Percentiles rank a stretch among this genome's conserved stretches.
These are phyloP conservation scores for Lordiphosa clarofinis DNA, from an alignment of 1,140 invertebrate genomes.

Conservation along the genomic window DNA sequence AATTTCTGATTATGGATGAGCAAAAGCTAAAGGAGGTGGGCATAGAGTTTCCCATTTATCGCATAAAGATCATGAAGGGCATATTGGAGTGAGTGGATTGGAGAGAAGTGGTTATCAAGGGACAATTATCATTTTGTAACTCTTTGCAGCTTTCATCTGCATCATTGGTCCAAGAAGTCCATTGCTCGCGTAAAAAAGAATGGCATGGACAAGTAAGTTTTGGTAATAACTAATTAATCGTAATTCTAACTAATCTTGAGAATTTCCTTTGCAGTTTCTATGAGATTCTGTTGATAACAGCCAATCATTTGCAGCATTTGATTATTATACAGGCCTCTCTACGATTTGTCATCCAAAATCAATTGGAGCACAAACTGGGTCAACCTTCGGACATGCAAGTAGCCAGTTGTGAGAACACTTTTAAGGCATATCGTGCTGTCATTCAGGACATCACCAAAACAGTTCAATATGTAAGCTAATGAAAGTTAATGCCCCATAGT, in stretches of 20 bases:
- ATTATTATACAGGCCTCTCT: slow-evolving; percentile 65
- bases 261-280: slow-evolving; percentile 52
- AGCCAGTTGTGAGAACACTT: slow-evolving; percentile 30
- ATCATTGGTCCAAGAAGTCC: slow-evolving; percentile 68
- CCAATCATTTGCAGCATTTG: slow-evolving; percentile 74
- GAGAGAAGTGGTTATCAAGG: too few relatives aligned
- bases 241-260: neutral
- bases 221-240: too few relatives aligned
- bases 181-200: slow-evolving; percentile 56
- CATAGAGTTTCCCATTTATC: slow-evolving; percentile 77
- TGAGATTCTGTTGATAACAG: slow-evolving; percentile 68
- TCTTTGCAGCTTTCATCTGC: slow-evolving; percentile 60
- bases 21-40: slow-evolving; percentile 69
- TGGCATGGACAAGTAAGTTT: slow-evolving; percentile 58
- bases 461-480: slow-evolving; percentile 64
- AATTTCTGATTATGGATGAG: slow-evolving; percentile 80
- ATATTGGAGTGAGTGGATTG: slow-evolving; percentile 70
- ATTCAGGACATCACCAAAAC: slow-evolving; percentile 56
- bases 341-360: slow-evolving; percentile 51
- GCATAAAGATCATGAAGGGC: slow-evolving; percentile 78
- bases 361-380: slow-evolving; percentile 35
- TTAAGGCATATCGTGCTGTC: slow-evolving; percentile 40
- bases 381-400: slow-evolving; percentile 33
- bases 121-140: neutral
- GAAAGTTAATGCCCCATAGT: neutral